Conservation (phyloP, 2,888 invertebrate species). For the Diadegma fenestrale region DNA sequence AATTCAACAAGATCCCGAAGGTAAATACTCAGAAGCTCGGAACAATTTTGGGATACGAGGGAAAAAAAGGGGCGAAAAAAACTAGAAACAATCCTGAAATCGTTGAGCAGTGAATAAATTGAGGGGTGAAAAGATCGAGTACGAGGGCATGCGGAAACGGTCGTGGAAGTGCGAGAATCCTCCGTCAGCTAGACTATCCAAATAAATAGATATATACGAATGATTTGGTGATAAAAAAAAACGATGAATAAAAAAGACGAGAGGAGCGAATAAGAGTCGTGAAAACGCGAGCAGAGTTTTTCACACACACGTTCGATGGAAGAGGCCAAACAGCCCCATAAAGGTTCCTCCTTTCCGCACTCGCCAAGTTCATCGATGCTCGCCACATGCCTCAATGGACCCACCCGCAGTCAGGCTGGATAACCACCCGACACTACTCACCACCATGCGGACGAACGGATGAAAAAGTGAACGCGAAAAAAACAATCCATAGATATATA, state of each 20-base stretch:
- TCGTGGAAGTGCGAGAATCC: constrained; percentile 47
- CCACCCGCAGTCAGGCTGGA: constrained; percentile 74
- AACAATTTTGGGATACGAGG: constrained; percentile 15
- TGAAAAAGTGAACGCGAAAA: constrained; percentile 58
- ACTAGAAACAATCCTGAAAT: constrained; percentile 50
- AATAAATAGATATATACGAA: constrained; percentile 34
- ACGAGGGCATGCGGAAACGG: constrained; percentile 27
- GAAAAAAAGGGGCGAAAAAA: constrained; percentile 58
- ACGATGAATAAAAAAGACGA: constrained; percentile 24
- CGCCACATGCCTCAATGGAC: constrained; percentile 74
- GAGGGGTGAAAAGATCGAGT: constrained; percentile 59
- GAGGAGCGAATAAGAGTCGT: constrained; percentile 43
- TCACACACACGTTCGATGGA: constrained; percentile 74
- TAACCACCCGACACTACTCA: constrained; percentile 69
- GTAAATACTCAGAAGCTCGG: constrained; percentile 6
- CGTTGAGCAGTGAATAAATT: constrained; percentile 64
- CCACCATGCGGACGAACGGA: constrained; percentile 54
- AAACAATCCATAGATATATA: constrained; percentile 67
- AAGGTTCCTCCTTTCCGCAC: constrained; percentile 76
- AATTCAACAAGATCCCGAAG: constrained; percentile 51
- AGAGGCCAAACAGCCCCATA: constrained; percentile 81
- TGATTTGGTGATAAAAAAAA: constrained; percentile 37
- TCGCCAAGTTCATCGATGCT: constrained; percentile 65
- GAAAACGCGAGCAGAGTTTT: constrained; percentile 65
- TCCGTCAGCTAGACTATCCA: constrained; percentile 38